A percentile compares a stretch with the other conserved stretches of the same genome.
These are phyloP conservation scores for Enoplolaimus lenunculus DNA, from an alignment of 2,888 invertebrate species.

Conservation along the genomic window DNA sequence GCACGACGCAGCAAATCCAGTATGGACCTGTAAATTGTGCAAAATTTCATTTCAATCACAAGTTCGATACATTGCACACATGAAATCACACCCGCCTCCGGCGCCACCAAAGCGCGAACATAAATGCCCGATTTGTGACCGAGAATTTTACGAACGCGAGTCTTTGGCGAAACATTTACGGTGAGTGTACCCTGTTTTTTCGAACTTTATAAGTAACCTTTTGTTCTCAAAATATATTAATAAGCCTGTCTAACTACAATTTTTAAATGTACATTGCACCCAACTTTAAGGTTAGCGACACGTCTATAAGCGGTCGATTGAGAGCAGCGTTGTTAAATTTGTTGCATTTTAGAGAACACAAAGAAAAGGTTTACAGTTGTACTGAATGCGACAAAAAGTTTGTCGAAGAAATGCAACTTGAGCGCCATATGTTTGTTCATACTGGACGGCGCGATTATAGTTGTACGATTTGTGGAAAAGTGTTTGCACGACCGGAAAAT, in stretches of 20 bases:
- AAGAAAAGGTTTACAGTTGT: conserved; percentile 3
- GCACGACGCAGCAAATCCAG: neutral
- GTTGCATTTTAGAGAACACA: conserved; percentile 14
- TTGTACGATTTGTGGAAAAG: conserved; percentile 18
- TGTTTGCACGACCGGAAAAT: conserved; percentile 6
- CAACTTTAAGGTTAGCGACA: too few relatives aligned
- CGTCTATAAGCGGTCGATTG: too few relatives aligned
- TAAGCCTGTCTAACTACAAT: too few relatives aligned
- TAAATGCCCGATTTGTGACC: conserved; percentile 17
- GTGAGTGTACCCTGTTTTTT: too few relatives aligned
- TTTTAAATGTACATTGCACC: too few relatives aligned
- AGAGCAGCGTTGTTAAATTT: too few relatives aligned
- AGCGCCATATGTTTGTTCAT: conserved; percentile 13
- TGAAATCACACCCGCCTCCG: neutral
- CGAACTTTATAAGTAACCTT: too few relatives aligned
- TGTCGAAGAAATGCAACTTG: conserved; percentile 8
- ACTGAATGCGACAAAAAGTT: conserved; percentile 21
- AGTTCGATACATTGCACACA: neutral
- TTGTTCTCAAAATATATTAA: too few relatives aligned
- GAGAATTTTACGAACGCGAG: conserved; percentile 18
- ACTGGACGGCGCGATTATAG: neutral
- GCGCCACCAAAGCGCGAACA: conserved; percentile 16
- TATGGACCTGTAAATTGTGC: neutral
- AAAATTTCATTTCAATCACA: neutral
- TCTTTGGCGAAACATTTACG: conserved; percentile 20